Conservation (phyloP, 53 echinoderm and acorn worm species). For the Henricia sp. region DNA sequence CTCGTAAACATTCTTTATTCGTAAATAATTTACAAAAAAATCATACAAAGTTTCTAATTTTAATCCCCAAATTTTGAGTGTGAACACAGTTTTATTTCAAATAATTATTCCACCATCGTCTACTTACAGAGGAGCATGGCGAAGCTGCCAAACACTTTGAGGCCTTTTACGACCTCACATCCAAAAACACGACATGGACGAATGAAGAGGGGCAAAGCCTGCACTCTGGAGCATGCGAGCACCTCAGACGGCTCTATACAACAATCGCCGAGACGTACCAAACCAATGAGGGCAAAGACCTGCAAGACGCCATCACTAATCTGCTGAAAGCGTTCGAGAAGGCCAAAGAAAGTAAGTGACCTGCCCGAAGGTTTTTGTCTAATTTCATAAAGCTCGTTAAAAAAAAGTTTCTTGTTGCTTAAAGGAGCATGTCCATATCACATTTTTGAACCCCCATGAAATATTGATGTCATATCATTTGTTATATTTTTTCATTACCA, state of each 20-base stretch:
- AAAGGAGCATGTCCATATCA: too few relatives aligned
- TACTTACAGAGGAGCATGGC: conserved; percentile 71
- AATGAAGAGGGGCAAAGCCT: conserved; percentile 77
- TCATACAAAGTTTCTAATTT: too few relatives aligned
- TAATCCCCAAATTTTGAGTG: too few relatives aligned
- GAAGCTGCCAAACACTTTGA: conserved; percentile 91
- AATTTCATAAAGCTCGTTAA: too few relatives aligned
- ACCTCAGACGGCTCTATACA: conserved; percentile 94
- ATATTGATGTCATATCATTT: background rate
- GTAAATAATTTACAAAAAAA: too few relatives aligned
- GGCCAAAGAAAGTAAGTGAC: conserved; percentile 96
- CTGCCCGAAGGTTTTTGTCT: background rate
- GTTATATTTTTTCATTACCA: too few relatives aligned
- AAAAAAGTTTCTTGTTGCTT: too few relatives aligned
- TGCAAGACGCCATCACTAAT: conserved; percentile 85
- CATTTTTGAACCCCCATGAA: too few relatives aligned
- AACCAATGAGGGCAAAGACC: conserved; percentile 57
- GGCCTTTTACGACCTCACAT: conserved; percentile 82
- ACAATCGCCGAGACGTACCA: conserved; percentile 85
- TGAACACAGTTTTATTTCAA: background rate
- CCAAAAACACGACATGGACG: conserved; percentile 74
- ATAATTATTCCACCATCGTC: background rate
- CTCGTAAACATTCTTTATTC: too few relatives aligned
- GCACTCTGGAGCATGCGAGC: conserved; percentile 91
- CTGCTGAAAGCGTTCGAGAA: conserved; percentile 91